These are phyloP conservation scores for Pristionchus fissidentatus DNA, from an alignment of 2,888 invertebrate species.

Conservation along the genomic window DNA sequence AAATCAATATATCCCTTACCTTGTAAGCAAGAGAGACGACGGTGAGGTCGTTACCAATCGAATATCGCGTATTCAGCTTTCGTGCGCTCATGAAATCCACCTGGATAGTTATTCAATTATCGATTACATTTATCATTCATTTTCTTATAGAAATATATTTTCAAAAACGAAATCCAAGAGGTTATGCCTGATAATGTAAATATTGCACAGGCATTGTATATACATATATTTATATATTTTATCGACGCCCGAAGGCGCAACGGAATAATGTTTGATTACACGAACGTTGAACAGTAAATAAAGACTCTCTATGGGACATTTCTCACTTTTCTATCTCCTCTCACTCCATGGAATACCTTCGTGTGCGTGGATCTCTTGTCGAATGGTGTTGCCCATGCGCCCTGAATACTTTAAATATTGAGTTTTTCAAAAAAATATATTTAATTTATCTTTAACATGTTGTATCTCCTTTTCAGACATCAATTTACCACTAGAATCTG, in stretches of 20 bases:
- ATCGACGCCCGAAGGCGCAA: too few relatives aligned
- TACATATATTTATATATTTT: too few relatives aligned
- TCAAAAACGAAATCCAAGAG: neutral
- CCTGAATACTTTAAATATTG: neutral
- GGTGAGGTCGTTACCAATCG: slow-evolving; percentile 52
- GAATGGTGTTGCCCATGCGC: slow-evolving; percentile 79
- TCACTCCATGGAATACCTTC: slow-evolving; percentile 82
- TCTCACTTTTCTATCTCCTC: slow-evolving; percentile 51
- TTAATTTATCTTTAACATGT: too few relatives aligned
- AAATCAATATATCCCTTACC: slow-evolving; percentile 21
- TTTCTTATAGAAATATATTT: neutral
- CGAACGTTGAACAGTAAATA: too few relatives aligned
- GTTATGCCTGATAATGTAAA: neutral
- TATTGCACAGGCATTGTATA: too few relatives aligned
- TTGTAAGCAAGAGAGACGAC: slow-evolving; percentile 63
- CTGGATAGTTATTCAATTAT: slow-evolving; percentile 74
- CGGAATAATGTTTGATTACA: too few relatives aligned
- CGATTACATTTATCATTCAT: neutral
- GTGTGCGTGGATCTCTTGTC: slow-evolving; percentile 79
- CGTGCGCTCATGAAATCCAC: slow-evolving; percentile 84
- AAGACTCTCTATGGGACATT: too few relatives aligned
- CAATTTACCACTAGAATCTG: too few relatives aligned
- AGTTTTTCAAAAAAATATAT: too few relatives aligned
- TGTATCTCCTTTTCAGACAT: too few relatives aligned
- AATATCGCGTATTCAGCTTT: slow-evolving; percentile 80